Conservation (phyloP, 1,140 invertebrate species). For the Spodoptera frugiperda region DNA sequence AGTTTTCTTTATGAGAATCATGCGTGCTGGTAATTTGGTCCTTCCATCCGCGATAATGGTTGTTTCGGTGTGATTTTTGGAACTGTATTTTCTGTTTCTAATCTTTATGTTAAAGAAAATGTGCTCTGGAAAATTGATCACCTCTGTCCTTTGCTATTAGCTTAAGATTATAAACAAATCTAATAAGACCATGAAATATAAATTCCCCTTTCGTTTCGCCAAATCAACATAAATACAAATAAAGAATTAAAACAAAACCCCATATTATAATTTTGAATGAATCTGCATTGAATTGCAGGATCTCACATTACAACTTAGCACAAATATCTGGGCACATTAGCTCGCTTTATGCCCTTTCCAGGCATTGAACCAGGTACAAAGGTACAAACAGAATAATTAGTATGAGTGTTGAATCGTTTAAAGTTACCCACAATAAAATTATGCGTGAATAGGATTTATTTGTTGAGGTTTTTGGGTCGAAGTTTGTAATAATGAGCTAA, state of each 20-base stretch:
- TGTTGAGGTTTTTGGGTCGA: conserved; percentile 26
- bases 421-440: conserved; percentile 69
- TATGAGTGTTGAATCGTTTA: conserved; percentile 78
- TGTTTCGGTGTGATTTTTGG: too few relatives aligned
- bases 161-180: too few relatives aligned
- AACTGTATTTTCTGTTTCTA: too few relatives aligned
- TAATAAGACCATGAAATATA: too few relatives aligned
- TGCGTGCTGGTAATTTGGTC: conserved; percentile 6
- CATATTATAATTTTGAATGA: background rate
- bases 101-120: too few relatives aligned
- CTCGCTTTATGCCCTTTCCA: conserved; percentile 60
- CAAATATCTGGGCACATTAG: conserved; percentile 72
- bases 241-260: conserved; percentile 16
- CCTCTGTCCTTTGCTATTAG: too few relatives aligned
- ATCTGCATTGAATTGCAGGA: conserved; percentile 30
- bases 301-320: conserved; percentile 65
- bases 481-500: background rate
- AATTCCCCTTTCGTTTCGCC: conserved; percentile 41
- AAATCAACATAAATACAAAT: background rate
- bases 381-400: conserved; percentile 81
- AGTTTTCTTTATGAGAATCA: conserved; percentile 16
- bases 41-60: background rate
- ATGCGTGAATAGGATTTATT: conserved; percentile 68
- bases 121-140: too few relatives aligned
- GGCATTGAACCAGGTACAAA: conserved; percentile 17